Conservation (phyloP, 2,797 vertebrate species). For the Rhinichthys osculus region DNA sequence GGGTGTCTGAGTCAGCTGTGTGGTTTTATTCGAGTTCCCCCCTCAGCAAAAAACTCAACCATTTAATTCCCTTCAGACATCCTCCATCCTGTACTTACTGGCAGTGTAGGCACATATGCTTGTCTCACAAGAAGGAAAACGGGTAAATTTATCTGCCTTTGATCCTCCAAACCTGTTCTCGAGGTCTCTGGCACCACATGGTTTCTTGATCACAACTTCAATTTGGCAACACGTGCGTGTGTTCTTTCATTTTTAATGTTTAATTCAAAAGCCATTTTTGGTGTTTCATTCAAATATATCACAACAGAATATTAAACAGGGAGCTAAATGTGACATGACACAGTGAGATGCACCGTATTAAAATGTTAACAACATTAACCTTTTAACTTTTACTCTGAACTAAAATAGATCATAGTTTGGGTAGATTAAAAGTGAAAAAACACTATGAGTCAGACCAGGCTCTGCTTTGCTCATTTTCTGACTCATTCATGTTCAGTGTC, state of each 20-base stretch:
- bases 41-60: conserved; percentile 44
- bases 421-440: conserved; percentile 7
- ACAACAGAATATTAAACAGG: background rate
- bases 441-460: conserved; percentile 9
- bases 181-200: conserved; percentile 11
- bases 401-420: conserved; percentile 8
- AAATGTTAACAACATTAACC: conserved; percentile 14
- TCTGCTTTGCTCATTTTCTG: conserved; percentile 28
- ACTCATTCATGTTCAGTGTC: conserved; percentile 11
- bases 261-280: background rate
- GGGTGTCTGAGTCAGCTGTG: conserved; percentile 53
- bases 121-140: conserved; percentile 25
- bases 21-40: conserved; percentile 45
- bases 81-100: conserved; percentile 26
- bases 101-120: conserved; percentile 36
- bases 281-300: conserved; percentile 3
- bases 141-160: conserved; percentile 12
- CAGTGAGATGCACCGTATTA: conserved; percentile 1
- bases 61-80: conserved; percentile 36
- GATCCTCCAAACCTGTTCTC: conserved; percentile 14
- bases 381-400: conserved; percentile 7
- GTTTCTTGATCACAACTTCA: conserved; percentile 33
- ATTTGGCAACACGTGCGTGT: conserved; percentile 5
- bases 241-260: conserved; percentile 2
- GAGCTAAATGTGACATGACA: background rate